Percentiles rank a stretch among this genome's conserved stretches.
These are phyloP conservation scores for Sesia bembeciformis DNA, from an alignment of 2,888 invertebrate species.

Conservation along the genomic window DNA sequence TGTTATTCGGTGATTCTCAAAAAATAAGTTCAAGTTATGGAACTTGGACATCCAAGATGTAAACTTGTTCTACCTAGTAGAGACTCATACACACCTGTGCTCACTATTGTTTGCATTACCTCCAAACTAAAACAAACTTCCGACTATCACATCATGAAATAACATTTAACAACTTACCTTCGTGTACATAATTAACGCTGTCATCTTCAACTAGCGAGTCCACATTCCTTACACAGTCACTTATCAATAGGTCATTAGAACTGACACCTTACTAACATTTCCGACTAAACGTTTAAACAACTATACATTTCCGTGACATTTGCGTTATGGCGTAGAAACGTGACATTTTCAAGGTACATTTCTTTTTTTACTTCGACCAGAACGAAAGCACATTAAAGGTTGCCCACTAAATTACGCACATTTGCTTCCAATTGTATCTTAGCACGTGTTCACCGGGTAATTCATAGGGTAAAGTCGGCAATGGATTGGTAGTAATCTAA, in stretches of 20 bases:
- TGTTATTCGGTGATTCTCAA: too few relatives aligned
- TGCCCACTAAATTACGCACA: background rate
- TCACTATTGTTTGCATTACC: too few relatives aligned
- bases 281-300: too few relatives aligned
- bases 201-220: conserved; percentile 13
- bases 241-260: conserved; percentile 15
- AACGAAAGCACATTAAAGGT: too few relatives aligned
- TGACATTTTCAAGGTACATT: background rate
- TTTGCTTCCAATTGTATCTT: background rate
- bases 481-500: background rate
- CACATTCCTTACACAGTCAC: conserved; percentile 17
- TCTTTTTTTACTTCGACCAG: too few relatives aligned
- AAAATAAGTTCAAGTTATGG: too few relatives aligned
- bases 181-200: conserved; percentile 15
- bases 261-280: background rate
- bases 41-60: too few relatives aligned
- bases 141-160: too few relatives aligned
- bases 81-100: too few relatives aligned
- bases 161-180: background rate
- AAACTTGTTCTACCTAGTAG: too few relatives aligned
- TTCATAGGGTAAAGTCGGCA: background rate
- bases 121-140: too few relatives aligned
- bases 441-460: background rate
- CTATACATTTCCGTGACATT: too few relatives aligned
- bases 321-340: background rate